phyloP scores from a whole-genome alignment of 2,797 vertebrate genomes.

The Nothura maculosa region DNA sequence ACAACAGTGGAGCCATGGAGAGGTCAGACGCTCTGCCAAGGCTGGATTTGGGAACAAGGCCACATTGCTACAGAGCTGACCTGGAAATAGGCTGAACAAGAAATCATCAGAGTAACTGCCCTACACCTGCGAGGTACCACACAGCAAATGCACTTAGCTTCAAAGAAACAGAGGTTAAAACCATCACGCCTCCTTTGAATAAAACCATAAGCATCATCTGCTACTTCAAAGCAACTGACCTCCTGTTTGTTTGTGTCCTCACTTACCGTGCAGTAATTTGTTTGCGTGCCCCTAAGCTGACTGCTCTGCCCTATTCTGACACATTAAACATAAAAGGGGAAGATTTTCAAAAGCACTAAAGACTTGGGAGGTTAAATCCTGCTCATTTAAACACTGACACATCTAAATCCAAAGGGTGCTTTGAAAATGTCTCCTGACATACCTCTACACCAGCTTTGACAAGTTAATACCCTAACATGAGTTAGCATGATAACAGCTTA shows the following conservation, averaged over 20 bases:
- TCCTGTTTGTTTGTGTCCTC: background rate
- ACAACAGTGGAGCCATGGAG: background rate
- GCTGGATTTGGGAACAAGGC: background rate
- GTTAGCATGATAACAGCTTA: constrained; percentile 45
- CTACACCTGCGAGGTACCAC: background rate
- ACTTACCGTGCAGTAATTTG: background rate
- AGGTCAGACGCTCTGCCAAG: background rate
- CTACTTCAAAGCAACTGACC: background rate
- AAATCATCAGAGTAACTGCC: background rate
- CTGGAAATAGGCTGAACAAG: background rate
- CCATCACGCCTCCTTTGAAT: background rate
- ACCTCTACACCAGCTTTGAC: constrained; percentile 44
- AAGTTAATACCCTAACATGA: constrained; percentile 56
- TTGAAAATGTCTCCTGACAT: constrained; percentile 34
- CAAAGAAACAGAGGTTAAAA: background rate
- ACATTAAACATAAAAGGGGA: background rate
- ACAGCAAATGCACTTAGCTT: background rate
- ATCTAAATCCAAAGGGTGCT: constrained; percentile 47
- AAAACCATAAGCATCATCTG: background rate
- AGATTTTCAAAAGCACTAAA: background rate
- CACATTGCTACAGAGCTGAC: background rate
- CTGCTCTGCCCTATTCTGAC: background rate
- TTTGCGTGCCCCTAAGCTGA: background rate
- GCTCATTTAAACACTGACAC: background rate
- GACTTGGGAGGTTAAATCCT: constrained; percentile 45